Percentiles rank a stretch among this genome's conserved stretches.
Conservation (phyloP, 2,113 vertebrate genomes). For the Triplophysa tibetana region DNA sequence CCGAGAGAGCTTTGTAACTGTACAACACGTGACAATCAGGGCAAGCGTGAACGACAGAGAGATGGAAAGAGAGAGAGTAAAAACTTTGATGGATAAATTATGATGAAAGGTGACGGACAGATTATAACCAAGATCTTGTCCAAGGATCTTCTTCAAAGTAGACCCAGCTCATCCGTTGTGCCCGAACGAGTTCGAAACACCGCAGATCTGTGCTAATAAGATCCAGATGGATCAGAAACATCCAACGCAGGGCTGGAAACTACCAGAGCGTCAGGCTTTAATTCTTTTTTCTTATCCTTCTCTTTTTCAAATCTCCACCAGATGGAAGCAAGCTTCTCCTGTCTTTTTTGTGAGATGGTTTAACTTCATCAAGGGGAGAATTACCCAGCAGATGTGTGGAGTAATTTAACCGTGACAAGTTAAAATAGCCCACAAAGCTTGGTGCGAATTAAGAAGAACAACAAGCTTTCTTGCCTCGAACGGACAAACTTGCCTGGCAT, state of each 20-base stretch:
- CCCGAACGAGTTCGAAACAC: constrained; percentile 61
- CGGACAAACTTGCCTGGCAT: constrained; percentile 62
- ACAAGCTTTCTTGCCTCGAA: constrained; percentile 62
- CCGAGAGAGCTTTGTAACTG: constrained; percentile 15
- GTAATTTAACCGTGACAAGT: constrained; percentile 61
- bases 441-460: constrained; percentile 68
- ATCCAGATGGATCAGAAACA: constrained; percentile 61
- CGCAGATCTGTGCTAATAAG: constrained; percentile 62
- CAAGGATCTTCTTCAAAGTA: constrained; percentile 30
- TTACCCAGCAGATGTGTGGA: constrained; percentile 57
- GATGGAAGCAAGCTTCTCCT: constrained; percentile 64
- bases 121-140: constrained; percentile 4
- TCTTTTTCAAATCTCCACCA: constrained; percentile 70
- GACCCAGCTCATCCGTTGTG: constrained; percentile 27
- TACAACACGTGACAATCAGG: constrained; percentile 31
- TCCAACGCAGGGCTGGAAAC: constrained; percentile 45
- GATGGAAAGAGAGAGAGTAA: constrained; percentile 18
- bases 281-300: neutral
- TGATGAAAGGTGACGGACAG: constrained; percentile 15
- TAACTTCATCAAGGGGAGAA: constrained; percentile 65
- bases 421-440: constrained; percentile 50
- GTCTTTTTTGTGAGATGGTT: constrained; percentile 68
- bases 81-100: neutral
- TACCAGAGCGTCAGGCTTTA: constrained; percentile 56
- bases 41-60: constrained; percentile 33